phyloP scores from a whole-genome alignment of 2,888 invertebrate genomes.

The Aleiodes leptofemur region DNA sequence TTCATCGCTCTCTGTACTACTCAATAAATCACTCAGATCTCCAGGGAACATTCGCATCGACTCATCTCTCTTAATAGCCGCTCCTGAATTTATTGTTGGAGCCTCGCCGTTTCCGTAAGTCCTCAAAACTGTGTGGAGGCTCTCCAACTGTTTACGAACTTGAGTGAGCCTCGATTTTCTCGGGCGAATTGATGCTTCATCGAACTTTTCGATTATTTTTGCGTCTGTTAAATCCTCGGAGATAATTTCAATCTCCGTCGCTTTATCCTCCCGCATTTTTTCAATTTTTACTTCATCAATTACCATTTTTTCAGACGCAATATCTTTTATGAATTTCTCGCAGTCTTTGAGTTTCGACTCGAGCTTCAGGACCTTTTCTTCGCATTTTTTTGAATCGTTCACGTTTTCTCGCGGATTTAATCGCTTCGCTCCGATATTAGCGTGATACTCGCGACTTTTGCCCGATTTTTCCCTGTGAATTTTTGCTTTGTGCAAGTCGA shows the following conservation, averaged over 20 bases:
- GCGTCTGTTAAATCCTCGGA: background rate
- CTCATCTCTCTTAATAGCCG: background rate
- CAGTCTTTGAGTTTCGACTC: background rate
- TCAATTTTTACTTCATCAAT: background rate
- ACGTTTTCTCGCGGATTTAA: no score
- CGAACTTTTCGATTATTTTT: background rate
- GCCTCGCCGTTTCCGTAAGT: slow-evolving; percentile 51
- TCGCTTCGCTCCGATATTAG: no score
- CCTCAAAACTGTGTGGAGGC: slow-evolving; percentile 60
- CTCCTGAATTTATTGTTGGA: background rate
- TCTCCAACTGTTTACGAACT: slow-evolving; percentile 61
- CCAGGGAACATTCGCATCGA: slow-evolving; percentile 35
- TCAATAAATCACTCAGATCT: slow-evolving; percentile 45
- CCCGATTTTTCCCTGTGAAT: no score
- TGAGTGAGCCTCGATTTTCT: slow-evolving; percentile 54
- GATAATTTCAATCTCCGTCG: no score
- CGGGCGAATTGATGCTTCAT: slow-evolving; percentile 38
- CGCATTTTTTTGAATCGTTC: background rate
- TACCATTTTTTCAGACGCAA: background rate
- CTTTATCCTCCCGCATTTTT: background rate
- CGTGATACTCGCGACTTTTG: no score
- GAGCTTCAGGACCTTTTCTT: background rate
- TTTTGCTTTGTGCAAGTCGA: no score
- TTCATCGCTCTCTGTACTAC: slow-evolving; percentile 48
- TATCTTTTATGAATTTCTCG: background rate